Conservation (phyloP, 2,113 vertebrate genomes). For the Hydropotes inermis region DNA sequence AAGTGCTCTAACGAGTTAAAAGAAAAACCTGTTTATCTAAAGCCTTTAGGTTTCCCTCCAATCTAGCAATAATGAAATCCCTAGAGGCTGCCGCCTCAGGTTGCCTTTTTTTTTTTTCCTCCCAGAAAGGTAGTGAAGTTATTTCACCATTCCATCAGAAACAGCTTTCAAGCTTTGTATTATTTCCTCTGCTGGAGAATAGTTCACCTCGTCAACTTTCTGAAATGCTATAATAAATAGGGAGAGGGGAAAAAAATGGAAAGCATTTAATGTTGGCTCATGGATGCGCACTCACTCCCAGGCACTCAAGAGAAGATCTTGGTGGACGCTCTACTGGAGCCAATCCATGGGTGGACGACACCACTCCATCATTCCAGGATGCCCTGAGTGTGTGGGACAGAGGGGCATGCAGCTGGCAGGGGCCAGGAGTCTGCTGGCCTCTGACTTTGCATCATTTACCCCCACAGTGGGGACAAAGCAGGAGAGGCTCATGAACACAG, state of each 20-base stretch:
- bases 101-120: slow-evolving; percentile 13
- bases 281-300: fast-evolving
- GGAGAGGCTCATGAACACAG: not conserved
- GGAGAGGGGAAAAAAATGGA: not conserved
- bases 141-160: slow-evolving; percentile 69
- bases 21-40: slow-evolving; percentile 68
- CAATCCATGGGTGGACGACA: fast-evolving
- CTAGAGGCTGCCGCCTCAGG: slow-evolving; percentile 3
- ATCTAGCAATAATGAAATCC: slow-evolving; percentile 66
- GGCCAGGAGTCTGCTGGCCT: not conserved
- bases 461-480: not conserved
- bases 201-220: slow-evolving; percentile 60
- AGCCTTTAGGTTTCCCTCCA: slow-evolving; percentile 50
- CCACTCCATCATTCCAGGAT: fast-evolving
- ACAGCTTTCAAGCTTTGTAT: slow-evolving; percentile 59
- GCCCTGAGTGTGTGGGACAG: not conserved
- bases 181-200: slow-evolving; percentile 62
- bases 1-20: slow-evolving; percentile 67
- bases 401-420: not conserved
- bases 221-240: not conserved
- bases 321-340: not conserved
- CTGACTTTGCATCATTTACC: not conserved
- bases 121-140: slow-evolving; percentile 50
- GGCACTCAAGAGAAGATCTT: not conserved
- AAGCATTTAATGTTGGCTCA: not conserved